Conservation (phyloP, 2,888 invertebrate species). For the Eupithecia vulgata region DNA sequence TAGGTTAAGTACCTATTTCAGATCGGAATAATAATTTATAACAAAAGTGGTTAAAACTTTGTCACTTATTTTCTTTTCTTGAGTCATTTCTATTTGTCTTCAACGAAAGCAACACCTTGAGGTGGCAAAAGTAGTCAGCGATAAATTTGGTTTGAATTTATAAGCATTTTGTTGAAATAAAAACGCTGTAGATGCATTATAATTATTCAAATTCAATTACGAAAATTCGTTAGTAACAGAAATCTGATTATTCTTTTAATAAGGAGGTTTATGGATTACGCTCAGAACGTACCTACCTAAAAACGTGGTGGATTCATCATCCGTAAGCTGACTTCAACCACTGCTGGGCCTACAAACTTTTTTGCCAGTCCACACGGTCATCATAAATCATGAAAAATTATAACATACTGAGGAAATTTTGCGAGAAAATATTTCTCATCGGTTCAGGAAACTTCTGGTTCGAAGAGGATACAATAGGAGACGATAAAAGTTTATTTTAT, state of each 20-base stretch:
- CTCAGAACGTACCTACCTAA: neutral
- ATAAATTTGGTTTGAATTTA: neutral
- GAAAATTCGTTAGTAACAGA: neutral
- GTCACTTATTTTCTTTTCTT: conserved; percentile 19
- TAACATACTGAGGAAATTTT: conserved; percentile 61
- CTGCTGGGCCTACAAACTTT: too few relatives aligned
- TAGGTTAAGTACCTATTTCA: neutral
- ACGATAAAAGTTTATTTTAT: conserved; percentile 63
- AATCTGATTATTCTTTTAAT: neutral
- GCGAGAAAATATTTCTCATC: conserved; percentile 61
- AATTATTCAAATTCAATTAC: neutral
- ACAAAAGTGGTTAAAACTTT: conserved; percentile 34
- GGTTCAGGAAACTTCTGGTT: conserved; percentile 77
- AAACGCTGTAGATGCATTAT: neutral
- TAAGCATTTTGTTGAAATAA: neutral
- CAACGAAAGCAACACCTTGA: conserved; percentile 12
- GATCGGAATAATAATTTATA: neutral
- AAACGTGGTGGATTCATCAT: neutral
- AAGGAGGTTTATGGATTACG: neutral
- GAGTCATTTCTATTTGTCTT: conserved; percentile 32
- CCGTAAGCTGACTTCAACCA: too few relatives aligned
- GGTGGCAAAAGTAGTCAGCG: neutral
- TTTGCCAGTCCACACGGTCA: too few relatives aligned
- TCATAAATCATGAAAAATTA: conserved; percentile 63
- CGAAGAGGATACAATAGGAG: conserved; percentile 58